Evolutionary conservation across 1,140 invertebrate genomes (phyloP).

Genomic region (Oryzaephilus surinamensis): DNA sequence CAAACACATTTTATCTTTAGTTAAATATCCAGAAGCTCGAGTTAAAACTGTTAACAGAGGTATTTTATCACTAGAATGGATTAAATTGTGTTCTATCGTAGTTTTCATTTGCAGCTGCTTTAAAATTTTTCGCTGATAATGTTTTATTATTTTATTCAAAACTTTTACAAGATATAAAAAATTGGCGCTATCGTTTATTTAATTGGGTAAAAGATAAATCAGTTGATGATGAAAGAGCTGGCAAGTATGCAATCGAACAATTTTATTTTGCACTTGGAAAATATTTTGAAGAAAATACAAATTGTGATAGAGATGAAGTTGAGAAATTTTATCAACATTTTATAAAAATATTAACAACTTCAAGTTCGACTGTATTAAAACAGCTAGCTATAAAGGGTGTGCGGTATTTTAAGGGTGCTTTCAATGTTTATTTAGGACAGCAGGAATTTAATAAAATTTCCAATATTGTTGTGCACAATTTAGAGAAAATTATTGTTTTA

Average conservation of each 20-base stretch:
- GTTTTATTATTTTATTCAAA: slow-evolving; percentile 19
- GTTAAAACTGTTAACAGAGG: slow-evolving; percentile 21
- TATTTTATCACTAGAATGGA: slow-evolving; percentile 8
- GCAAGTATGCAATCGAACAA: slow-evolving; percentile 22
- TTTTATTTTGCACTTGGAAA: slow-evolving; percentile 32
- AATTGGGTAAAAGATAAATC: slow-evolving; percentile 15
- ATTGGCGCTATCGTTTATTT: slow-evolving; percentile 22
- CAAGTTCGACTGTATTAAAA: slow-evolving; percentile 19
- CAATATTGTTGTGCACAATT: slow-evolving; percentile 27
- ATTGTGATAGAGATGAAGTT: slow-evolving; percentile 16
- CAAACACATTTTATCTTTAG: slow-evolving; percentile 14
- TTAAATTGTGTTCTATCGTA: slow-evolving; percentile 2
- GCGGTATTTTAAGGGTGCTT: slow-evolving; percentile 28
- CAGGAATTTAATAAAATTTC: slow-evolving; percentile 26
- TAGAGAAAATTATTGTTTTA: slow-evolving; percentile 30
- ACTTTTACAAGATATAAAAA: slow-evolving; percentile 13
- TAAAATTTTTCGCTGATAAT: slow-evolving; percentile 18
- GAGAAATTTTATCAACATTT: slow-evolving; percentile 24
- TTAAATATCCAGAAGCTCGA: slow-evolving; percentile 4
- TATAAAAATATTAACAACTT: slow-evolving; percentile 14
- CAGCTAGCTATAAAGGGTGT: slow-evolving; percentile 23
- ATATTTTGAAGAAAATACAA: slow-evolving; percentile 18
- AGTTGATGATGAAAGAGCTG: slow-evolving; percentile 20
- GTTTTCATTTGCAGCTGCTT: slow-evolving; percentile 20
- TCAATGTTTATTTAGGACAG: slow-evolving; percentile 18